Evolutionary conservation across 2,888 invertebrate species (phyloP), one percentile per base, ranked within the genome.

Genomic region (Ecliptopera silaceata): DNA sequence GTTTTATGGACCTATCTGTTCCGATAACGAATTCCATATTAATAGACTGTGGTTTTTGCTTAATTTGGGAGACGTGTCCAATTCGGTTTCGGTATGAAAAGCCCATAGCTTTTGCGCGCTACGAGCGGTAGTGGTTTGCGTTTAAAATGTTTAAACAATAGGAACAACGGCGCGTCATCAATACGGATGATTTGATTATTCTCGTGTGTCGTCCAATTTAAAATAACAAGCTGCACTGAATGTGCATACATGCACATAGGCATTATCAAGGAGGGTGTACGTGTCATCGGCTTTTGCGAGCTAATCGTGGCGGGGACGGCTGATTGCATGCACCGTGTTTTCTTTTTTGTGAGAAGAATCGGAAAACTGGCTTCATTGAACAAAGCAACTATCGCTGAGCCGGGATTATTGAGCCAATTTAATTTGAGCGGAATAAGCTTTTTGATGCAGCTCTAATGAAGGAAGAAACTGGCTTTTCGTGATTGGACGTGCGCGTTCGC

Each of bases 371-470:
- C 81, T 80, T 79, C 82, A 82, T 79, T 80, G 85, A 78, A 81
- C 82, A 79, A 81, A 83, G 85, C 82, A 82, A 81, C 83, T 79
- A 81, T 80, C 78, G 79, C 77, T 75, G 77, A 76, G 76, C 76
- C 66, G 65, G 74, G 82, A 82, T 84, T 84, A 86, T 85, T 84
- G 84, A 80, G 77, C 79, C 85, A 86, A 86, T 86, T 84, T 81
- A 77, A 77, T 82, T 80, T 82, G 68, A 75, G 71, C 74, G 72
- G 82, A 82, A 81, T 80, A 80, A 80, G 81, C 80, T 77, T 75
- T 80, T 75, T 75, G 75, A 79, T 74, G 69, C 74, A 66, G 69
- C 72, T 73, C 71, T 79, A 79, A 80, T 78, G 75, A 79, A 79
- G 73, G 67, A 72, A 66, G 66, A 61, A 72, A 68, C 66, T 66